Conservation (phyloP, 2,113 vertebrate genomes). For the Chrysemys picta region DNA sequence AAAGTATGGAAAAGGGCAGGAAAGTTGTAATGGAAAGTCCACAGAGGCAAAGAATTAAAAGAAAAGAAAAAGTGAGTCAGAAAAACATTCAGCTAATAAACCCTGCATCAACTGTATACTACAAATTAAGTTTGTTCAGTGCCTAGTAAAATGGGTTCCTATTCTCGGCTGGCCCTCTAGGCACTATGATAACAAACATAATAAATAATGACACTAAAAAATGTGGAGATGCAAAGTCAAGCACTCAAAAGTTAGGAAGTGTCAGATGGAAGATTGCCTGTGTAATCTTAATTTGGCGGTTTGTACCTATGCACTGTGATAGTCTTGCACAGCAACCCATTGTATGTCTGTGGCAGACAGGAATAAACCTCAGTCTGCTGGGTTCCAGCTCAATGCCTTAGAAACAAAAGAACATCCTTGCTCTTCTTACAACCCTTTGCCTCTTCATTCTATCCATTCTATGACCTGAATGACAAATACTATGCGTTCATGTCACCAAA, state of each 20-base stretch:
- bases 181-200: not conserved
- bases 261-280: not conserved
- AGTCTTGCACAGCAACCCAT: not conserved
- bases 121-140: not conserved
- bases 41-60: not conserved
- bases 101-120: not conserved
- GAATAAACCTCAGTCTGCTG: not conserved
- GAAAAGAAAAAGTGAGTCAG: not conserved
- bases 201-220: not conserved
- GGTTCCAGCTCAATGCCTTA: not conserved
- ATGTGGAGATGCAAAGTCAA: not conserved
- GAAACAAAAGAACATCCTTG: not conserved
- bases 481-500: constrained; percentile 14
- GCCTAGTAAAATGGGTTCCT: not conserved
- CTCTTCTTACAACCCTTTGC: constrained; percentile 11
- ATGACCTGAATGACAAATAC: constrained; percentile 27
- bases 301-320: not conserved
- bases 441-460: constrained; percentile 36
- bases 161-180: not conserved
- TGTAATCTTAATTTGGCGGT: not conserved
- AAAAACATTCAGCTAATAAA: not conserved
- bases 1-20: constrained; percentile 6
- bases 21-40: constrained; percentile 21
- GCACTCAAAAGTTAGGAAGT: not conserved
- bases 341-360: not conserved